phyloP scores from a whole-genome alignment of 2,113 vertebrate species.

The Chascanopsetta lugubris region DNA sequence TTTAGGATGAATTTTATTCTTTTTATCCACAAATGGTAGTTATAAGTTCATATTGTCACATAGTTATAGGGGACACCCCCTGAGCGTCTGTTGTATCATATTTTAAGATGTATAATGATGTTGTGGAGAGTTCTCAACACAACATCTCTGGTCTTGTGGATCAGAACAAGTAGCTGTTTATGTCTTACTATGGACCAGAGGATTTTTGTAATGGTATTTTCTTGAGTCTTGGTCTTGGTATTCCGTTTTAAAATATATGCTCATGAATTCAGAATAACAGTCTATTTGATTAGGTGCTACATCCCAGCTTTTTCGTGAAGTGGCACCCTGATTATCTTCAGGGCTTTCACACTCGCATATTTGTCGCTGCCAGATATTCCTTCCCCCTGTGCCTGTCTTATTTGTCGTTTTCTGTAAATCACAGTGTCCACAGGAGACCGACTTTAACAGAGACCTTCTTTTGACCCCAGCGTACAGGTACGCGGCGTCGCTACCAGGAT shows the following conservation, averaged over 20 bases:
- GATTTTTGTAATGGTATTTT: neutral
- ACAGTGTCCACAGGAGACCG: neutral
- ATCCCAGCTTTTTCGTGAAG: neutral
- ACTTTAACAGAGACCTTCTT: neutral
- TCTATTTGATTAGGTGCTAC: neutral
- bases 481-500: constrained; percentile 93
- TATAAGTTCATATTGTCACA: neutral
- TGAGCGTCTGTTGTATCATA: too few relatives aligned
- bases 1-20: neutral
- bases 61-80: neutral
- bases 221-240: neutral
- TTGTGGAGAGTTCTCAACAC: neutral
- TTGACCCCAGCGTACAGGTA: constrained; percentile 87
- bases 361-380: neutral
- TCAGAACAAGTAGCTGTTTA: neutral
- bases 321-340: constrained; percentile 1
- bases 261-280: neutral
- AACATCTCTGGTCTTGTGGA: neutral
- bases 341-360: neutral
- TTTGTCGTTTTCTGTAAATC: neutral
- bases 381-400: neutral
- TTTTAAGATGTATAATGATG: too few relatives aligned
- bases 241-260: neutral
- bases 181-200: neutral
- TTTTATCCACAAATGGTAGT: neutral